Evolutionary conservation across 2,113 vertebrate genomes (phyloP).

Genomic region (Cyanocitta stelleri): DNA sequence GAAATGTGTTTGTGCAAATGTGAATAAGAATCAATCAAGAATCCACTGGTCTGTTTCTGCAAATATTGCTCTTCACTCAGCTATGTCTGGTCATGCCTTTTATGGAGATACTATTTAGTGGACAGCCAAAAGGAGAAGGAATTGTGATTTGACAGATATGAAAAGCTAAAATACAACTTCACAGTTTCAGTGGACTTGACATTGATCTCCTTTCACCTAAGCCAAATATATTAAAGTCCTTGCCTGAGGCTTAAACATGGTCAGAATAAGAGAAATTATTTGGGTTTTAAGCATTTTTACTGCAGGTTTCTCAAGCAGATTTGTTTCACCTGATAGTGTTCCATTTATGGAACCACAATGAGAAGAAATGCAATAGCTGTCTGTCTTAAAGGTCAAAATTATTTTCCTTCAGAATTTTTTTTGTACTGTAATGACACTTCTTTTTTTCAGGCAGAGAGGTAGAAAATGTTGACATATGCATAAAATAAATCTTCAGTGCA

Average conservation of each 20-base stretch:
- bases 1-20: not conserved
- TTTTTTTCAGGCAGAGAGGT: not conserved
- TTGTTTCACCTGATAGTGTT: not conserved
- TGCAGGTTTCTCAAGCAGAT: not conserved
- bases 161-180: not conserved
- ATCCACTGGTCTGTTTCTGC: not conserved
- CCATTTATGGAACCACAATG: not conserved
- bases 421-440: not conserved
- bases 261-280: not conserved
- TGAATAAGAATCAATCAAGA: not conserved
- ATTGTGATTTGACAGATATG: not conserved
- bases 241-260: not conserved
- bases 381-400: not conserved
- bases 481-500: not conserved
- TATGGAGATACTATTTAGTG: not conserved
- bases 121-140: not conserved
- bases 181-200: not conserved
- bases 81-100: not conserved
- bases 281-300: not conserved
- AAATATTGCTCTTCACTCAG: not conserved
- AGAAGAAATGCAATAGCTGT: not conserved
- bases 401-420: not conserved
- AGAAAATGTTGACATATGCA: not conserved
- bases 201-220: not conserved
- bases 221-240: not conserved